Percentiles rank a stretch among this genome's conserved stretches.
Evolutionary conservation across 1,140 invertebrate genomes (phyloP).

Genomic region (Planococcus citri): DNA sequence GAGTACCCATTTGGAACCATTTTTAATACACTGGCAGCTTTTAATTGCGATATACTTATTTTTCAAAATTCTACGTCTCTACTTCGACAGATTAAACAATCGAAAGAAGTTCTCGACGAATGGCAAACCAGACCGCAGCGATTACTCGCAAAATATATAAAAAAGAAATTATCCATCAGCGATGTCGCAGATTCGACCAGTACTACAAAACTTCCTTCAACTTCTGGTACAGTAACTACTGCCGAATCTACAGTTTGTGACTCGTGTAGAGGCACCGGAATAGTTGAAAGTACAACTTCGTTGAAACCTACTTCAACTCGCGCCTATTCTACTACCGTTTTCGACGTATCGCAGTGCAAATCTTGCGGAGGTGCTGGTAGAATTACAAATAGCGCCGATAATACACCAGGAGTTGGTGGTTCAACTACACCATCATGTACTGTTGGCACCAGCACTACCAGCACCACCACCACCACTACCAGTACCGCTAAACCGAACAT

Average conservation of each 20-base stretch:
- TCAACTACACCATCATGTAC: too few relatives aligned
- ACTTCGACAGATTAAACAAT: slow-evolving; percentile 8
- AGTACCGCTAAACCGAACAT: background rate
- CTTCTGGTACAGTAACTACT: background rate
- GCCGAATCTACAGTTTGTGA: too few relatives aligned
- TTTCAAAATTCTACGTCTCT: background rate
- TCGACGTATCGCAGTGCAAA: too few relatives aligned
- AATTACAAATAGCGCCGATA: too few relatives aligned
- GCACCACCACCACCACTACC: background rate
- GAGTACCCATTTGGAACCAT: background rate
- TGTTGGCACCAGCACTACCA: too few relatives aligned
- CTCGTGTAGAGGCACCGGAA: background rate
- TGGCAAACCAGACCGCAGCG: background rate
- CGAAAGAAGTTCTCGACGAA: slow-evolving; percentile 13
- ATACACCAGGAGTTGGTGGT: too few relatives aligned
- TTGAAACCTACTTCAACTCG: too few relatives aligned
- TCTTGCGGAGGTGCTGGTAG: too few relatives aligned
- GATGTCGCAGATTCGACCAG: background rate
- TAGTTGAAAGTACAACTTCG: background rate
- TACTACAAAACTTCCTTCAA: background rate
- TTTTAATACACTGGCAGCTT: too few relatives aligned
- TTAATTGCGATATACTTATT: too few relatives aligned
- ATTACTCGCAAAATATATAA: background rate
- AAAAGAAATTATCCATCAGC: background rate
- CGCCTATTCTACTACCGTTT: too few relatives aligned